Conservation (phyloP, 2,113 vertebrate genomes). For the Piaya cayana region DNA sequence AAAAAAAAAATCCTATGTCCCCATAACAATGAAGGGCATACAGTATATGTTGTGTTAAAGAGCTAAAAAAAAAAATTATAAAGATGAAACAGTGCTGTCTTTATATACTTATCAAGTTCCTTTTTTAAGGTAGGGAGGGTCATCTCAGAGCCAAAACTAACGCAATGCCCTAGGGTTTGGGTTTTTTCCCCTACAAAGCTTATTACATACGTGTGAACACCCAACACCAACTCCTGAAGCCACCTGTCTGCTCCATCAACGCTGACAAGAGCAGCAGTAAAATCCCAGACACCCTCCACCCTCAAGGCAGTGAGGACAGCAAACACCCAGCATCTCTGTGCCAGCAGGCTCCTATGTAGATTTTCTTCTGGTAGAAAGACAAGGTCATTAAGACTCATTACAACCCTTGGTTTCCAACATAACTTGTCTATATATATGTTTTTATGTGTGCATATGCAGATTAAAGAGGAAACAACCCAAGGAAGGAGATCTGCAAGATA, state of each 20-base stretch:
- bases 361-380: neutral
- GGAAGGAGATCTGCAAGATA: neutral
- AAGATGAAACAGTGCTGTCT: neutral
- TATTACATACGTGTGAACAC: neutral
- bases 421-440: neutral
- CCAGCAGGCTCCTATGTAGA: neutral
- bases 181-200: neutral
- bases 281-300: neutral
- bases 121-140: neutral
- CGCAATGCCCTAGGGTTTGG: neutral
- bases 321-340: neutral
- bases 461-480: neutral
- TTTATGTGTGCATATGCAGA: neutral
- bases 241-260: neutral
- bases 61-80: neutral
- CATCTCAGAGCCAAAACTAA: neutral
- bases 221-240: neutral
- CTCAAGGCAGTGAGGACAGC: neutral
- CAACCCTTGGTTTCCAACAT: neutral
- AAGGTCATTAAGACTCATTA: neutral
- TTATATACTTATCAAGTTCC: neutral
- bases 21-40: neutral
- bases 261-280: neutral
- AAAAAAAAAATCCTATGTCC: neutral
- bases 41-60: neutral